Evolutionary conservation across 2,113 vertebrate genomes (phyloP), one percentile per base, ranked within the genome.

Genomic region (Oryzias javanicus): DNA sequence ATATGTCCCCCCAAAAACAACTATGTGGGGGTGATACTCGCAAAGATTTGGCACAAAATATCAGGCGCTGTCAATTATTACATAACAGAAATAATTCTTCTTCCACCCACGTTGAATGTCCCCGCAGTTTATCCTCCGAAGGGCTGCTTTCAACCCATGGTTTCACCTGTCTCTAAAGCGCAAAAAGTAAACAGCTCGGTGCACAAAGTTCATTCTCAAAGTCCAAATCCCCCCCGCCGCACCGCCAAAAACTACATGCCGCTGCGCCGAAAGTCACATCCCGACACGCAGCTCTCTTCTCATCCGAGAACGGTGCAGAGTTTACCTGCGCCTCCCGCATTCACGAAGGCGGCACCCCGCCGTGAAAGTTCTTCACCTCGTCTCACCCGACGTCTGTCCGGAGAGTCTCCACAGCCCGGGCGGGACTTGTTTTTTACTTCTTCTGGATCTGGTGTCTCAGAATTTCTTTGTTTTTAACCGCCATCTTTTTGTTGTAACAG

Each of bases 21-120:
- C 45, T 48, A 29, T 2, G 48, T 41, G 53, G 59, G 49, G 60
- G 44, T 18, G 73, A 48, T 12, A 47, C 15, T 59, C 4, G 57
- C 62, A 62, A 6, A 48, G 70, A 76, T 83, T 53, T 35, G 49
- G 61, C 78, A 54, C 72, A 80, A 79, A 85, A 86, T 55, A 79
- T 74, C 67, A 79, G 78, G 53, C 52, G 18, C 49, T 76, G 87
- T 86, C 85, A 83, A 70, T 81, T 81, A 86, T 88, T 84, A 82
- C 77, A 86, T 87, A 88, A 88, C 68, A 77, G 44, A 72, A 72
- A 84, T 77, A 64, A 79, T 72, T 55, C 73, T 62, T 67, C 81
- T 76, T 81, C 87, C 84, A 71, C 84, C 85, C 84, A 85, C 85
- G 76, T 49, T 67, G 81, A 84, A 67, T 17, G 75, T 88, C 85